phyloP scores from a whole-genome alignment of 2,113 vertebrate genomes.

The Centropristis striata region DNA sequence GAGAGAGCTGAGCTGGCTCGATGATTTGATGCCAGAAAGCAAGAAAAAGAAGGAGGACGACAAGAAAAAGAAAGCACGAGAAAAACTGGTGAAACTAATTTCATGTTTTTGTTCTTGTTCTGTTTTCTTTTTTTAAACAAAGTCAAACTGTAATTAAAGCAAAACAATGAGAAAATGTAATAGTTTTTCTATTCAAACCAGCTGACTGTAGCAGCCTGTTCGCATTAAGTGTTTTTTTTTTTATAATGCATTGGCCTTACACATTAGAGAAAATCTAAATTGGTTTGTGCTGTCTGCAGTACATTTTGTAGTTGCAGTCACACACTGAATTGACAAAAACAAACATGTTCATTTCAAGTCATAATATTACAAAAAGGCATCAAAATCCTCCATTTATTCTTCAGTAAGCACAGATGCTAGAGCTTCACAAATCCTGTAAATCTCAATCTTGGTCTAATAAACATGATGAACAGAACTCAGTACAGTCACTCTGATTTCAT shows the following conservation, averaged over 20 bases:
- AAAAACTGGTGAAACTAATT: slow-evolving; percentile 82
- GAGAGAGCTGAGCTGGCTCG: slow-evolving; percentile 95
- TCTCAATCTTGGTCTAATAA: background rate
- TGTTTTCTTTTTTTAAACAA: background rate
- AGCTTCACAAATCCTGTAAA: background rate
- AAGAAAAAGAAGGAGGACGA: slow-evolving; percentile 98
- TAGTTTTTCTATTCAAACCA: background rate
- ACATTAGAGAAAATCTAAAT: background rate
- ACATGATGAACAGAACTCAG: background rate
- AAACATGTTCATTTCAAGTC: too few relatives aligned
- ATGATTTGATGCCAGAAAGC: slow-evolving; percentile 97
- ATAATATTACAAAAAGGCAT: background rate
- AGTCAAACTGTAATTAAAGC: background rate
- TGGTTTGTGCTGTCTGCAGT: background rate
- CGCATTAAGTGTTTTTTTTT: background rate
- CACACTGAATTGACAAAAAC: background rate
- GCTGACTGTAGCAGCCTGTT: background rate
- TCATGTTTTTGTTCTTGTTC: background rate
- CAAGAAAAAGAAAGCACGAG: slow-evolving; percentile 93
- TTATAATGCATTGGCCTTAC: background rate
- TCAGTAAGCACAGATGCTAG: background rate
- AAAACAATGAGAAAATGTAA: background rate
- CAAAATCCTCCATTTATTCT: background rate
- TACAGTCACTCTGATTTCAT: background rate
- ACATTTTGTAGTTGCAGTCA: background rate